Percentiles rank a stretch among this genome's conserved stretches.
phyloP scores from a whole-genome alignment of 2,797 vertebrate species.

The Benthosema pterotum region DNA sequence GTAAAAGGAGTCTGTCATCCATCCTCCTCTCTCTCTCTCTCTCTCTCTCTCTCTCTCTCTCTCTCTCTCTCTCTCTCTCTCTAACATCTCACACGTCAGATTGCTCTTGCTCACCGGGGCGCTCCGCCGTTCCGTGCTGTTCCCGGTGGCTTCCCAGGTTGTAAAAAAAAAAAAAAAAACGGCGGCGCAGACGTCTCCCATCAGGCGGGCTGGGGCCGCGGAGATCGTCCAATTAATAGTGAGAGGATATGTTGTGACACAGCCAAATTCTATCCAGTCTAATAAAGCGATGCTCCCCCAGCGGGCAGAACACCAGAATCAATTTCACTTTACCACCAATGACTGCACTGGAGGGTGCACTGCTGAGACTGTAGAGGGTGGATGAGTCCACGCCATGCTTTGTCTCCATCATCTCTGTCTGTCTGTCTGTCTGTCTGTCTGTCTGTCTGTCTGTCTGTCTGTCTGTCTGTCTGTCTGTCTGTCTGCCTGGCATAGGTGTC shows the following conservation, averaged over 20 bases:
- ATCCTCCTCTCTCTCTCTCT: no score
- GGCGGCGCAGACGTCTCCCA: conserved; percentile 18
- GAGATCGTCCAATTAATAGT: conserved; percentile 22
- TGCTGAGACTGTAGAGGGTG: neutral
- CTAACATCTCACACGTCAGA: no score
- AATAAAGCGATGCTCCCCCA: conserved; percentile 32
- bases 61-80: no score
- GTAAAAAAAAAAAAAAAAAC: no score
- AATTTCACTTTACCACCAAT: conserved; percentile 2
- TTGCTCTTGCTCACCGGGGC: neutral
- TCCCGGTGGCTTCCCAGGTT: neutral
- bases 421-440: no score
- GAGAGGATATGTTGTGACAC: conserved; percentile 23
- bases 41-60: neutral
- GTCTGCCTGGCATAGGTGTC: no score
- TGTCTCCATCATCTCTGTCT: no score
- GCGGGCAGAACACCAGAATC: conserved; percentile 24
- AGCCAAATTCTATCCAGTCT: conserved; percentile 34
- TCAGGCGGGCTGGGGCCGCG: conserved; percentile 7
- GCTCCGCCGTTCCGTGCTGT: neutral
- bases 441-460: no score
- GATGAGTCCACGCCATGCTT: no score
- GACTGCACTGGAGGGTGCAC: no score
- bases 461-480: no score
- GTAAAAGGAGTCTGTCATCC: no score